Conservation (phyloP, 2,888 invertebrate species). For the Pristionchus japonicus region DNA sequence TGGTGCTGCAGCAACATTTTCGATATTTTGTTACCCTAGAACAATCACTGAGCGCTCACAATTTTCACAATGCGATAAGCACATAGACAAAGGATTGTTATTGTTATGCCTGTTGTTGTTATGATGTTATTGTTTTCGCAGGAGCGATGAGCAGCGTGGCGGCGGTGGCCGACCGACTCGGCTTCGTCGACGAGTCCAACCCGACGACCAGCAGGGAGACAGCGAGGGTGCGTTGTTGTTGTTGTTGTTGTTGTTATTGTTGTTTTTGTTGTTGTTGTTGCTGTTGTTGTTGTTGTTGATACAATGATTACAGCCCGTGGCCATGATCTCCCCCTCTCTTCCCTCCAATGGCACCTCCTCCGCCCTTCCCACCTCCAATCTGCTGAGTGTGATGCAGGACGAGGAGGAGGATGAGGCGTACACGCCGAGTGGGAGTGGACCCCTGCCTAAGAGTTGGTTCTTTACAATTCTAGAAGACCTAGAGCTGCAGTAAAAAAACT, state of each 20-base stretch:
- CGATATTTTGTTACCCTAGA: too few relatives aligned
- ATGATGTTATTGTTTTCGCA: too few relatives aligned
- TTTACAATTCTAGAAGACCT: too few relatives aligned
- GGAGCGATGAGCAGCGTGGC: background rate
- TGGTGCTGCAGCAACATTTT: too few relatives aligned
- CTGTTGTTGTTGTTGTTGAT: background rate
- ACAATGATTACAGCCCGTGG: background rate
- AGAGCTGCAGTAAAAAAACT: too few relatives aligned
- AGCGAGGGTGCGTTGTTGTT: background rate
- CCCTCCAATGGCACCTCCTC: background rate
- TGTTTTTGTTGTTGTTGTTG: too few relatives aligned
- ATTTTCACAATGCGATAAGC: too few relatives aligned
- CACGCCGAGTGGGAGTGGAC: constrained; percentile 23
- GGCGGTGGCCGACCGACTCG: background rate
- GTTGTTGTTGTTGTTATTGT: too few relatives aligned
- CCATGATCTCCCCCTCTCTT: background rate
- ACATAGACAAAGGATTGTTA: too few relatives aligned
- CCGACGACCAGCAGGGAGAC: constrained; percentile 30
- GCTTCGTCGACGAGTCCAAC: background rate
- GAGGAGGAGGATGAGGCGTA: constrained; percentile 45
- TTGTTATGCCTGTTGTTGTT: too few relatives aligned
- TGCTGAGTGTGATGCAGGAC: constrained; percentile 13
- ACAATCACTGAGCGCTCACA: too few relatives aligned
- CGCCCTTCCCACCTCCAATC: background rate
- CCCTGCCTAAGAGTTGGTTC: constrained; percentile 35